Conservation (phyloP, 1,140 invertebrate genomes). For the Drosophila littoralis region DNA sequence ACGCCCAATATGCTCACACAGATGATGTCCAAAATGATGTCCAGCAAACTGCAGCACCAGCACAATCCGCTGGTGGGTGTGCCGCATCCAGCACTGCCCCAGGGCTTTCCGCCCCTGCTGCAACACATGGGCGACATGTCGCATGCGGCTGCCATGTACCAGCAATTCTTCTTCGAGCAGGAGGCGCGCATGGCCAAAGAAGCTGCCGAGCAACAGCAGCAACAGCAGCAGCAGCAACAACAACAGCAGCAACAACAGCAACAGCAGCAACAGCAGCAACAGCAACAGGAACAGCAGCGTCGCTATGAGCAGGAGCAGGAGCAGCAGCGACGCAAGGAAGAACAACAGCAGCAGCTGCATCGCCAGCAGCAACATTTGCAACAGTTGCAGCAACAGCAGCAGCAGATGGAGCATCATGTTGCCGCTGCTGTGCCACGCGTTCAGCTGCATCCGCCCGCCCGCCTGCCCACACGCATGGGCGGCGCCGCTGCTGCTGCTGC, state of each 20-base stretch:
- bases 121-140: slow-evolving; percentile 87
- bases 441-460: slow-evolving; percentile 75
- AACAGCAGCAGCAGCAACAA: slow-evolving; percentile 82
- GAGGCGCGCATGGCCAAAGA: slow-evolving; percentile 90
- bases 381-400: slow-evolving; percentile 79
- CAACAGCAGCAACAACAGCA: slow-evolving; percentile 86
- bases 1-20: slow-evolving; percentile 88
- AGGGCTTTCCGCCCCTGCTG: slow-evolving; percentile 86
- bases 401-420: slow-evolving; percentile 86
- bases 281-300: slow-evolving; percentile 86
- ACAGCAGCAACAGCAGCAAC: slow-evolving; percentile 85
- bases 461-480: slow-evolving; percentile 78
- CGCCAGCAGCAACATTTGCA: slow-evolving; percentile 85
- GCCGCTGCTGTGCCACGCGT: slow-evolving; percentile 85
- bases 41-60: slow-evolving; percentile 86
- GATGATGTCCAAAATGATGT: slow-evolving; percentile 89
- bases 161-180: slow-evolving; percentile 91
- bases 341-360: slow-evolving; percentile 86
- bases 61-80: slow-evolving; percentile 78
- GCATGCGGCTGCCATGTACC: slow-evolving; percentile 91
- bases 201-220: slow-evolving; percentile 86
- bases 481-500: slow-evolving; percentile 79
- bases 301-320: slow-evolving; percentile 86
- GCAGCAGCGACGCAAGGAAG: slow-evolving; percentile 84
- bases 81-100: slow-evolving; percentile 85